These are phyloP conservation scores for Fulica atra DNA, from an alignment of 2,113 vertebrate species.

Conservation along the genomic window DNA sequence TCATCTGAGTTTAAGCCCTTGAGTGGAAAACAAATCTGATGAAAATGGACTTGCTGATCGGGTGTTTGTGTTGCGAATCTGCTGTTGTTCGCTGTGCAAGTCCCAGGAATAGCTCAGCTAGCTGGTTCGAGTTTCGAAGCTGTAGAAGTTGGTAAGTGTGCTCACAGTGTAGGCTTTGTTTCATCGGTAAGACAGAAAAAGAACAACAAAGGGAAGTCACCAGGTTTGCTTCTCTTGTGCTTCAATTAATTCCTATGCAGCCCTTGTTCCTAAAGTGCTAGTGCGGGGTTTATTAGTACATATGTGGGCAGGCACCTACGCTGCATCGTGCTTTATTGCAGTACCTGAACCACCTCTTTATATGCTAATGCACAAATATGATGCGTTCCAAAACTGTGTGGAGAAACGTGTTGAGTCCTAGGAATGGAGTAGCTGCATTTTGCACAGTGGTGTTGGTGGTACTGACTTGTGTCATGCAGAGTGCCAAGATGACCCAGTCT, in stretches of 20 bases:
- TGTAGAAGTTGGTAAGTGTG: not conserved
- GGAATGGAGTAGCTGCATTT: not conserved
- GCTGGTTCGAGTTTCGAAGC: not conserved
- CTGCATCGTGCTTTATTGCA: not conserved
- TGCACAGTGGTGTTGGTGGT: not conserved
- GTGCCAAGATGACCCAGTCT: not conserved
- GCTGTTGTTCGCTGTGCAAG: not conserved
- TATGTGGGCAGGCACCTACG: conserved; percentile 48
- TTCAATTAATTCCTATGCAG: conserved; percentile 10
- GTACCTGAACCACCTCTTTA: not conserved
- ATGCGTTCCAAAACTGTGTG: not conserved
- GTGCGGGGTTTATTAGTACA: conserved; percentile 21
- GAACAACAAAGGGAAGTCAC: not conserved
- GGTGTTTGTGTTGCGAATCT: not conserved
- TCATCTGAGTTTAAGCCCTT: not conserved
- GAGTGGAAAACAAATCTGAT: not conserved
- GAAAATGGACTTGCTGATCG: not conserved
- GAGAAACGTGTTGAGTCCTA: not conserved
- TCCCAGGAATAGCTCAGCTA: not conserved
- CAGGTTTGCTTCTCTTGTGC: not conserved
- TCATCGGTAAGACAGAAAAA: not conserved
- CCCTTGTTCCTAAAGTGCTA: not conserved
- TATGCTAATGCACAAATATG: not conserved
- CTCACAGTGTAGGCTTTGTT: not conserved
- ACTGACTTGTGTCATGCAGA: not conserved